Evolutionary conservation across 2,888 invertebrate species (phyloP).

Genomic region (Thera britannica): DNA sequence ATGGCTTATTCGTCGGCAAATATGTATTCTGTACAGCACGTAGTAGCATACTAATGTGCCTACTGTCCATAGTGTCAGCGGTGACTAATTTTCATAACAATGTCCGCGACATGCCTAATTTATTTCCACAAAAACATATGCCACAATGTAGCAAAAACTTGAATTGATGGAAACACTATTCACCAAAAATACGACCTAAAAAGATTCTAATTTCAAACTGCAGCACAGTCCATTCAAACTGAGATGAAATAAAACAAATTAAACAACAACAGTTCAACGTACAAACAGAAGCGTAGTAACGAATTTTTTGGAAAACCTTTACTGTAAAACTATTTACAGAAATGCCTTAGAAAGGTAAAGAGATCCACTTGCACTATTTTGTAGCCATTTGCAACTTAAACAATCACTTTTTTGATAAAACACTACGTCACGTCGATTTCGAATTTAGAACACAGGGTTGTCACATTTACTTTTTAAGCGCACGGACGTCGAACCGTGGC

Average conservation of each 20-base stretch:
- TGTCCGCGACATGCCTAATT: conserved; percentile 28
- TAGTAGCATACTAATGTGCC: conserved; percentile 34
- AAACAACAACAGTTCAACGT: conserved; percentile 40
- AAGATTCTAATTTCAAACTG: neutral
- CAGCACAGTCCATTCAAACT: neutral
- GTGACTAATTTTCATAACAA: conserved; percentile 40
- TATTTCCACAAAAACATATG: conserved; percentile 24
- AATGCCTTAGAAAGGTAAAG: conserved; percentile 6
- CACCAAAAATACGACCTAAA: neutral
- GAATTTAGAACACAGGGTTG: conserved; percentile 42
- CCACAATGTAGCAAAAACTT: neutral
- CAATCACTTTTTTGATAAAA: conserved; percentile 35
- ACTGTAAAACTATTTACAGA: conserved; percentile 29
- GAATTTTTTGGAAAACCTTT: conserved; percentile 38
- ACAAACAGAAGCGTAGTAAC: conserved; percentile 36
- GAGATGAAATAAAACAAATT: conserved; percentile 22
- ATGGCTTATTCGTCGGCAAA: conserved; percentile 31
- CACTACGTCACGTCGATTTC: conserved; percentile 45
- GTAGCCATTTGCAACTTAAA: conserved; percentile 41
- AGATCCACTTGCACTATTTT: conserved; percentile 20
- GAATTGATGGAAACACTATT: too few relatives aligned
- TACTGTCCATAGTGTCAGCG: conserved; percentile 23
- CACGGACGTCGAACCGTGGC: conserved; percentile 43
- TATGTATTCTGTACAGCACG: conserved; percentile 31
- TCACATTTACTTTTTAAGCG: conserved; percentile 30